Evolutionary conservation across 2,113 vertebrate species (phyloP), one percentile per base, ranked within the genome.

Genomic region (Sebastes schlegelii): DNA sequence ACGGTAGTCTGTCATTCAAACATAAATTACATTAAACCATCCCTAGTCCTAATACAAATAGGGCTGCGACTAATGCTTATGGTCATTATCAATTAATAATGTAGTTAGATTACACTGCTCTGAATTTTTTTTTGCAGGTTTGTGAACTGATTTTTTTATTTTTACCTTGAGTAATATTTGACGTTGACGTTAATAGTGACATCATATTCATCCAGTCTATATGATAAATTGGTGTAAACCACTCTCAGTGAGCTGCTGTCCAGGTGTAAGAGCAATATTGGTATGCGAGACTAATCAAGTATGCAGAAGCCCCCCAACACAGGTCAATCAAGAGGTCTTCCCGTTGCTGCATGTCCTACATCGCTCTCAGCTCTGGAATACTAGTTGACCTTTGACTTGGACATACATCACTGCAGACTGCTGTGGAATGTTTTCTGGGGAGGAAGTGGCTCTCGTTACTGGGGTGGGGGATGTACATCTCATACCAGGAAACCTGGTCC

Each of bases 381-480:
- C 86, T 71, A 68, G 73, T 84, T 94, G 91, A 91, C 90, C 92
- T 91, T 80, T 93, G 89, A 92, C 92, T 88, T 78, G 75, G 78
- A 84, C 90, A 92, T 90, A 92, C 79, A 93, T 93, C 93, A 93
- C 78, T 54, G 76, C 76, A 83, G 88, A 90, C 88, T 67, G 74
- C 87, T 86, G 72, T 88, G 94, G 94, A 94, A 95, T 93, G 92
- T 86, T 82, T 85, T 84, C 62, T 77, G 74, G 65, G 78, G 79
- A 91, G 88, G 91, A 91, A 86, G 89, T 77, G 61, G 87, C 75
- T 93, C 82, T 83, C 23, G 83, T 85, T 92, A 89, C 86, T 19
- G 48, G 23, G 58, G 62, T 86, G 72, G 80, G 66, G 55, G 73
- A n/a, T 78, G 66, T 42, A 86, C 52, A 68, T 40, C 63, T 78